These are phyloP conservation scores for Charaxes varanes DNA, from an alignment of 1,140 invertebrate species.

Conservation along the genomic window DNA sequence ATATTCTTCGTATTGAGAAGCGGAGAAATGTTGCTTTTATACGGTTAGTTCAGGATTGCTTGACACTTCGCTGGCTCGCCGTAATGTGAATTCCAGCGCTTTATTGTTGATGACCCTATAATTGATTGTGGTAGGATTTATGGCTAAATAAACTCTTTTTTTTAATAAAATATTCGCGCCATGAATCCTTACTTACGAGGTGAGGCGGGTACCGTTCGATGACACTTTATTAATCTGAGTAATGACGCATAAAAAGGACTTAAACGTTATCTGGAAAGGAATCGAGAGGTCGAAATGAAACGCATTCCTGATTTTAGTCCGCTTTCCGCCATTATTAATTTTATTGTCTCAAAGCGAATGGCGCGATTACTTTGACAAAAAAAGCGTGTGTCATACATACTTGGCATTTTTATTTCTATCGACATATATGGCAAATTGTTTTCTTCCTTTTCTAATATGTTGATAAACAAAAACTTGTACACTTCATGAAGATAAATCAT, in stretches of 20 bases:
- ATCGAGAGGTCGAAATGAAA: conserved; percentile 13
- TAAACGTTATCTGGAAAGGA: conserved; percentile 15
- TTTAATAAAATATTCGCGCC: conserved; percentile 31
- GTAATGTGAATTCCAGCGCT: conserved; percentile 52
- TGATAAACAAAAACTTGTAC: too few species aligned
- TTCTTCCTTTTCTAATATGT: too few species aligned
- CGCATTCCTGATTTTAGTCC: conserved; percentile 16
- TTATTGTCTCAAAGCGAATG: conserved; percentile 1
- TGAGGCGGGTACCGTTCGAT: conserved; percentile 19
- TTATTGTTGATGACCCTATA: conserved; percentile 56
- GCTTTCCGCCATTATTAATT: conserved; percentile 10
- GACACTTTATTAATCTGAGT: conserved; percentile 23
- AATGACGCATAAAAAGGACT: conserved; percentile 17
- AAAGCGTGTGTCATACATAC: too few species aligned
- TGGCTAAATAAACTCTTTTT: conserved; percentile 31
- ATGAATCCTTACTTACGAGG: too few species aligned
- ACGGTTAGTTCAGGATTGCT: conserved; percentile 55
- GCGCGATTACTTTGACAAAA: too few species aligned
- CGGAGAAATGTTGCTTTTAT: conserved; percentile 54
- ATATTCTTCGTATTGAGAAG: conserved; percentile 44
- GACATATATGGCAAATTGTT: too few species aligned
- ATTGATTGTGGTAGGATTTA: conserved; percentile 59
- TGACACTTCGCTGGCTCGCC: conserved; percentile 47
- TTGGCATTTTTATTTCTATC: too few species aligned
- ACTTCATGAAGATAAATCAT: too few species aligned